Base-by-base conservation (phyloP, 2,888 invertebrate species). In the Platycheirus albimanus region DNA sequence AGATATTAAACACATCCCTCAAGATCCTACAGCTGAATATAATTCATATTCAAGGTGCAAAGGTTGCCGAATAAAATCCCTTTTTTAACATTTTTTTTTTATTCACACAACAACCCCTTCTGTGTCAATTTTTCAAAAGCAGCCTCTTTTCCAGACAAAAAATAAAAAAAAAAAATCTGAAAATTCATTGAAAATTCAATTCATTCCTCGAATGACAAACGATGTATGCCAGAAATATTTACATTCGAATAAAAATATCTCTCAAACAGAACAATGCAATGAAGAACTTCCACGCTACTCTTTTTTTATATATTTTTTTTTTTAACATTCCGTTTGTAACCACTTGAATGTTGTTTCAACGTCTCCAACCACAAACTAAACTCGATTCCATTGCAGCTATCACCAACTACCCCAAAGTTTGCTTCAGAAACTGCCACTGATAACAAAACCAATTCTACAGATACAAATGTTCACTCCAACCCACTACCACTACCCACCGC, bases 211-310 rank as follows among this genome's bases (percentile, higher is more conserved):
- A 63, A 77, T 78, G 83, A 78, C 78, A 72, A 77, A 63, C 67
- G 72, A 69, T 77, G 56, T 66, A 41, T 67, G 51, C 61, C 71
- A 38, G 51, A 63, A 67, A 71, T 72, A 72, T 83, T 83, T 77
- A 72, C 81, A 83, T 83, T 78, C 67, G 43, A 78, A 77, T 72
- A 72, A 83, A 78, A 67, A 71, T 75, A 70, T 67, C 70, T 69
- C 76, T 61, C 66, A 67, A 66, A 80, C 69, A 49, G 67, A 38
- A 67, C 45, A 69, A 64, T 64, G 64, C 54, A 51, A 75, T 61
- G 38, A 67, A 67, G 61, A 72, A 66, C 66, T 71, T 58, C 28
- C n/a, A 49, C 64, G 17, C 24, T 36, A 36, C 6, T 13, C 3
- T 54, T 17, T 11, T 5, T 52, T n/a, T n/a, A n/a, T n/a, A n/a